Percentiles rank a stretch among this genome's conserved stretches.
phyloP scores from a whole-genome alignment of 2,113 vertebrate species.

The Aspiorhynchus laticeps region DNA sequence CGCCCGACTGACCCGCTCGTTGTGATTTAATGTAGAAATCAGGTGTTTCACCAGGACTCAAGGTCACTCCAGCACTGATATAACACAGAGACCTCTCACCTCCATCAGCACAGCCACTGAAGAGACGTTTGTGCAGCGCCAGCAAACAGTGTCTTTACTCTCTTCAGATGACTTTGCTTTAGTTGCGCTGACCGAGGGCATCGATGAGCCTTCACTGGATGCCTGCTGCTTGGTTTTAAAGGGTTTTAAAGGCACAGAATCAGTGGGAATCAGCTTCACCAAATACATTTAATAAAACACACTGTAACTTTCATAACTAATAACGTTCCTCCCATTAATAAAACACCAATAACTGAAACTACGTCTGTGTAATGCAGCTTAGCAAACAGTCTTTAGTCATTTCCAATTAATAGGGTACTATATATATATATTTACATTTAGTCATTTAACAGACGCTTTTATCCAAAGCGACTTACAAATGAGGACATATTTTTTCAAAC shows the following conservation, averaged over 20 bases:
- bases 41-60: constrained; percentile 88
- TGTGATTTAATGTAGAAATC: constrained; percentile 94
- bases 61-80: constrained; percentile 72
- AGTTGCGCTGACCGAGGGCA: not conserved
- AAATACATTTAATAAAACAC: not conserved
- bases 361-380: too few species aligned
- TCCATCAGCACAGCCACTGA: constrained; percentile 52
- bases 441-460: too few species aligned
- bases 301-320: not conserved
- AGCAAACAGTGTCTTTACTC: constrained; percentile 62
- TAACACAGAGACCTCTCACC: constrained; percentile 61
- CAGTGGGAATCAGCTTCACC: not conserved
- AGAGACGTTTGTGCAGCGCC: constrained; percentile 68
- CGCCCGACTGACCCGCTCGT: constrained; percentile 90
- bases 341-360: not conserved
- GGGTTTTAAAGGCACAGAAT: not conserved
- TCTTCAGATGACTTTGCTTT: not conserved
- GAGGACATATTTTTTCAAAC: too few species aligned
- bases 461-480: too few species aligned
- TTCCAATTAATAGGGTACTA: too few species aligned
- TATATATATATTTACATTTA: too few species aligned
- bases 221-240: not conserved
- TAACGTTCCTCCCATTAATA: not conserved
- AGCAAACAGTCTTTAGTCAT: too few species aligned
- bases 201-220: not conserved